These are phyloP conservation scores for Cyclargus thomasi DNA, from an alignment of 1,140 invertebrate genomes.

Conservation along the genomic window DNA sequence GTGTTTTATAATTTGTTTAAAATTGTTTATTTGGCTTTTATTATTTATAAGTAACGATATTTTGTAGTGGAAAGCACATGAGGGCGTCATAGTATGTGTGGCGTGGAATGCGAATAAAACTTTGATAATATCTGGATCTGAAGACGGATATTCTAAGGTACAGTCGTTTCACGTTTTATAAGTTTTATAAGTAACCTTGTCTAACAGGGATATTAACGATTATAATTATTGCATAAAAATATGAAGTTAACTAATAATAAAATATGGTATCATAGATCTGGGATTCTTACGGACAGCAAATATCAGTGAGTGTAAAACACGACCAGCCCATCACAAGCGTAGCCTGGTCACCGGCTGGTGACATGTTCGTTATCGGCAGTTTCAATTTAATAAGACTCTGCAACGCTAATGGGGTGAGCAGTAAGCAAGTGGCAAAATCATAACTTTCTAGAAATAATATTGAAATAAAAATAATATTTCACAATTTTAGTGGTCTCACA, in stretches of 20 bases:
- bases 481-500: slow-evolving; percentile 91
- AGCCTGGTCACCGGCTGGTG: slow-evolving; percentile 92
- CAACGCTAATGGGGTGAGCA: slow-evolving; percentile 92
- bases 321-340: slow-evolving; percentile 94
- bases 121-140: slow-evolving; percentile 93
- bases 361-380: slow-evolving; percentile 93
- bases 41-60: neutral
- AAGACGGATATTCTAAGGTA: slow-evolving; percentile 96
- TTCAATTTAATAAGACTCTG: slow-evolving; percentile 95
- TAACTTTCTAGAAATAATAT: no score
- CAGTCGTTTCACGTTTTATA: no score
- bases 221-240: slow-evolving; percentile 5
- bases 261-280: slow-evolving; percentile 75
- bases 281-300: slow-evolving; percentile 91
- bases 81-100: slow-evolving; percentile 90
- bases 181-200: no score
- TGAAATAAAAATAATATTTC: neutral
- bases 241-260: neutral
- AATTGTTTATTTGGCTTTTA: no score
- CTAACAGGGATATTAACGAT: neutral
- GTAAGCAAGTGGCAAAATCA: slow-evolving; percentile 76
- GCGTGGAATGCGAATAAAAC: slow-evolving; percentile 93
- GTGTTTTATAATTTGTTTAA: no score
- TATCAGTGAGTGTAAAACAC: slow-evolving; percentile 88
- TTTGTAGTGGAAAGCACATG: slow-evolving; percentile 95